Evolutionary conservation across 2,888 invertebrate genomes (phyloP).

Genomic region (Mellilla xanthometata): DNA sequence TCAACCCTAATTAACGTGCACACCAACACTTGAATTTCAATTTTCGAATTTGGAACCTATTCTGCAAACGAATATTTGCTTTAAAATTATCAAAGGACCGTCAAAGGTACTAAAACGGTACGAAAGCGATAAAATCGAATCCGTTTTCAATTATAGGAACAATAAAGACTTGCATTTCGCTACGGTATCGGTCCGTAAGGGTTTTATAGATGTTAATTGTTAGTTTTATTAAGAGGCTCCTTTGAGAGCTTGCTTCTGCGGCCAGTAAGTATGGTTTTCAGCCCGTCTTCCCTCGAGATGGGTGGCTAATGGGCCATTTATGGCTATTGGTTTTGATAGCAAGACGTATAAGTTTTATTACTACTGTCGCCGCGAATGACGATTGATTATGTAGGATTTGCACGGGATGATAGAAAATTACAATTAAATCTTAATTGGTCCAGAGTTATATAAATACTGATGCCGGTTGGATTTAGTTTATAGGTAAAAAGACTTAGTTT

Average conservation of each 20-base stretch:
- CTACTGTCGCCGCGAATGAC: slow-evolving; percentile 40
- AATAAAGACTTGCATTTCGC: slow-evolving; percentile 46
- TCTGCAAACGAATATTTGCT: slow-evolving; percentile 25
- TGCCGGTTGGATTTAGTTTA: too few species aligned
- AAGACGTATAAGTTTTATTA: slow-evolving; percentile 28
- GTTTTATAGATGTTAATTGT: slow-evolving; percentile 77
- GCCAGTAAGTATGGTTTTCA: slow-evolving; percentile 53
- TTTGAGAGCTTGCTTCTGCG: slow-evolving; percentile 42
- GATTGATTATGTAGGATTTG: slow-evolving; percentile 36
- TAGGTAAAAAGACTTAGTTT: too few species aligned
- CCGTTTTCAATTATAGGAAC: slow-evolving; percentile 53
- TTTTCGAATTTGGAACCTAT: slow-evolving; percentile 24
- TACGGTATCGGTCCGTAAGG: slow-evolving; percentile 37
- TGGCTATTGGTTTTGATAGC: slow-evolving; percentile 62
- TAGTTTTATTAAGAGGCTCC: slow-evolving; percentile 58
- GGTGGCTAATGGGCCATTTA: slow-evolving; percentile 66
- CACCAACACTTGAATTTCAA: slow-evolving; percentile 36
- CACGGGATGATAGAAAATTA: slow-evolving; percentile 33
- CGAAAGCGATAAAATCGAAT: slow-evolving; percentile 38
- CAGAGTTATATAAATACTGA: too few species aligned
- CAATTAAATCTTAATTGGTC: slow-evolving; percentile 45
- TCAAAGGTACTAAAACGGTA: slow-evolving; percentile 26
- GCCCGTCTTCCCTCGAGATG: slow-evolving; percentile 44
- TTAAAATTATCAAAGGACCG: slow-evolving; percentile 14
- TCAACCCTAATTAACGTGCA: slow-evolving; percentile 55